Percentiles rank a stretch among this genome's conserved stretches.
Evolutionary conservation across 2,888 invertebrate genomes (phyloP).

Genomic region (Cantharis rustica): DNA sequence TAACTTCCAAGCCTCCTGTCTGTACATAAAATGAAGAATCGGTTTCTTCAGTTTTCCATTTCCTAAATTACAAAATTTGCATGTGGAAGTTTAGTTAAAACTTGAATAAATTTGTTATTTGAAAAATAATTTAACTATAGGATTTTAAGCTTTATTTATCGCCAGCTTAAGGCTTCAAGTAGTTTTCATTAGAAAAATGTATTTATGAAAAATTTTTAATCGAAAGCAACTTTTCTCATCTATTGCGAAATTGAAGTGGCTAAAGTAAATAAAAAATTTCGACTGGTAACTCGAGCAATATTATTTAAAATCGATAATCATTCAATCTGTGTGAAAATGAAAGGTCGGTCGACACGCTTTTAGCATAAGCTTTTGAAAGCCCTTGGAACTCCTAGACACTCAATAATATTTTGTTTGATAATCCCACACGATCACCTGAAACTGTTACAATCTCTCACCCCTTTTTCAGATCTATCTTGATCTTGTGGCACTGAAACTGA

Average conservation of each 20-base stretch:
- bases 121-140: not conserved
- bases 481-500: not conserved
- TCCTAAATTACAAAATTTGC: too few species aligned
- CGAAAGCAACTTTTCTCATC: slow-evolving; percentile 3
- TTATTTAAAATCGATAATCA: slow-evolving; percentile 18
- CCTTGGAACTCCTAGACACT: slow-evolving; percentile 13
- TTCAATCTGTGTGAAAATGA: slow-evolving; percentile 19
- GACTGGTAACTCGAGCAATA: not conserved
- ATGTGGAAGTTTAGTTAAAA: too few species aligned
- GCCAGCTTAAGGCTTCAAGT: not conserved
- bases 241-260: not conserved
- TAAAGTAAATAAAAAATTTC: not conserved
- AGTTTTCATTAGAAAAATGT: not conserved
- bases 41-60: not conserved
- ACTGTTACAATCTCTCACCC: slow-evolving; percentile 2
- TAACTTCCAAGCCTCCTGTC: not conserved
- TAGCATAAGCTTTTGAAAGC: slow-evolving; percentile 16
- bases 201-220: not conserved
- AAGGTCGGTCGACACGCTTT: slow-evolving; percentile 18
- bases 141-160: not conserved
- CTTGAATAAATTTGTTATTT: too few species aligned
- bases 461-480: slow-evolving; percentile 2
- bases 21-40: not conserved
- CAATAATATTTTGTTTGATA: slow-evolving; percentile 19
- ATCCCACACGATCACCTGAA: slow-evolving; percentile 10